These are phyloP conservation scores for Callipepla californica DNA, from an alignment of 2,113 vertebrate genomes.

Conservation along the genomic window DNA sequence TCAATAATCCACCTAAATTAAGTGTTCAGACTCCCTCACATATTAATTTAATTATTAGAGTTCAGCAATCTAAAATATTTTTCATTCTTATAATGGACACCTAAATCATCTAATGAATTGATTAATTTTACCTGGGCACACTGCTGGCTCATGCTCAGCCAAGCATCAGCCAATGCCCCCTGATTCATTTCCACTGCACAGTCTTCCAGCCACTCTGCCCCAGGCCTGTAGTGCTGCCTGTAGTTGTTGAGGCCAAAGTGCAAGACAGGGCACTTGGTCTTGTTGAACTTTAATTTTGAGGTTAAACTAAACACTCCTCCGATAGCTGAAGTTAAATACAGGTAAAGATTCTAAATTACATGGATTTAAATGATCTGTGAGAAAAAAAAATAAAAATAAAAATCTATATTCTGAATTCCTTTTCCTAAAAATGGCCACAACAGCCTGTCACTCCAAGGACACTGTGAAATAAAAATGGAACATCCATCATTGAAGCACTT, in stretches of 20 bases:
- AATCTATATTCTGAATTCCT: accelerated
- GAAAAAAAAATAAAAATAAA: too few species aligned
- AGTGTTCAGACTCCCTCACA: neutral
- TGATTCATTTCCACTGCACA: too few species aligned
- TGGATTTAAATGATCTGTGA: neutral
- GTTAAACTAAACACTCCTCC: accelerated
- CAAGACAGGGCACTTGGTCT: too few species aligned
- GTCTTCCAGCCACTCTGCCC: too few species aligned
- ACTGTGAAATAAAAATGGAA: neutral
- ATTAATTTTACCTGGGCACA: too few species aligned
- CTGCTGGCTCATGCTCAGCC: too few species aligned
- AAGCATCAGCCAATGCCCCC: too few species aligned
- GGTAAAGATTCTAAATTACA: neutral
- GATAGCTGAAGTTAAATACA: neutral
- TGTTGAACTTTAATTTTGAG: neutral
- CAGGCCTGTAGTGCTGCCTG: too few species aligned
- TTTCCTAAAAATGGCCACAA: neutral
- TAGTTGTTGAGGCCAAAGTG: too few species aligned
- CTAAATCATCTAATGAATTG: neutral
- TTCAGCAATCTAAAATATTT: neutral
- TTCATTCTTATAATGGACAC: neutral
- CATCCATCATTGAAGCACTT: neutral
- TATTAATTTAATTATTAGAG: neutral
- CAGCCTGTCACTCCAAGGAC: neutral
- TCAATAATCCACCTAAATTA: neutral